phyloP scores from a whole-genome alignment of 2,797 vertebrate genomes.

The Carduelis carduelis region DNA sequence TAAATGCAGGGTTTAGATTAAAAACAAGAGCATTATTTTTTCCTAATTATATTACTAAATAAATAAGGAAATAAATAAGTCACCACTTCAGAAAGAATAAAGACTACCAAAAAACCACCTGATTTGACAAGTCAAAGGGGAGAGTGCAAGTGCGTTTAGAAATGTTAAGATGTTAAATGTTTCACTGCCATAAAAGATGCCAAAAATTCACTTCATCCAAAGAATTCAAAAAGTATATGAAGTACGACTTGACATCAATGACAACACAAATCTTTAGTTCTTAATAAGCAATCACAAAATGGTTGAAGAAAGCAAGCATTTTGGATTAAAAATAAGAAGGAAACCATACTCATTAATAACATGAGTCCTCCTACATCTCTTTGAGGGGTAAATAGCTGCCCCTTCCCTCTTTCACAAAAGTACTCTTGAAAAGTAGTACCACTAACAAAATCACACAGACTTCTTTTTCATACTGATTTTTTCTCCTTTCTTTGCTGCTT shows the following conservation, averaged over 20 bases:
- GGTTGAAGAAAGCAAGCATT: constrained; percentile 57
- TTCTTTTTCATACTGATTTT: constrained; percentile 19
- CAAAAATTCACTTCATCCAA: not conserved
- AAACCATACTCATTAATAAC: constrained; percentile 62
- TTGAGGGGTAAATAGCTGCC: not conserved
- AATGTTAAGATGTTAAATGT: not conserved
- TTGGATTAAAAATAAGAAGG: constrained; percentile 39
- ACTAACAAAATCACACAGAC: constrained; percentile 1
- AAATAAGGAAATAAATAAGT: not conserved
- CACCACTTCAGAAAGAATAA: not conserved
- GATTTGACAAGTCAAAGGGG: not conserved
- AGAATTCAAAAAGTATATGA: constrained; percentile 13
- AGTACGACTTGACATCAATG: not conserved
- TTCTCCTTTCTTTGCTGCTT: not conserved
- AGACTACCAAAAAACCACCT: not conserved
- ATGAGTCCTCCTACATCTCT: constrained; percentile 57
- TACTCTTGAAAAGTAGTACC: constrained; percentile 24
- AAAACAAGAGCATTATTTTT: not conserved
- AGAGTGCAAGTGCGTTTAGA: not conserved
- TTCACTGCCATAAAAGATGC: not conserved
- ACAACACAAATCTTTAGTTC: constrained; percentile 3
- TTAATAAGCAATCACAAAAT: constrained; percentile 23
- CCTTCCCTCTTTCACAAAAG: not conserved
- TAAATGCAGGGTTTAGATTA: not conserved
- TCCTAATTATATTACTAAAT: constrained; percentile 11